Evolutionary conservation across 2,888 invertebrate genomes (phyloP).

Genomic region (Acanthosepion lycidas): DNA sequence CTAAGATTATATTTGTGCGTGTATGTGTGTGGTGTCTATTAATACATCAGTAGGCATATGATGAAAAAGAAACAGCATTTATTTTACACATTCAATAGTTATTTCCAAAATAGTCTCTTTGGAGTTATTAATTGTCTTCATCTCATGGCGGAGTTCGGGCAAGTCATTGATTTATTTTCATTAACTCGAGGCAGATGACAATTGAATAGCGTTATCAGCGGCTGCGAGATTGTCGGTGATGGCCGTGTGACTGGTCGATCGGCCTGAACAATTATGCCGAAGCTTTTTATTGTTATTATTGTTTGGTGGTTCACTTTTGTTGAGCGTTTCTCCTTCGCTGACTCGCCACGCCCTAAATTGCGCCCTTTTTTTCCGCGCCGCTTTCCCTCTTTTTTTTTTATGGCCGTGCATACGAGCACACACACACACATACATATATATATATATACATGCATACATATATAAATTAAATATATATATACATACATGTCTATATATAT

Average conservation of each 20-base stretch:
- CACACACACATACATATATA: neutral
- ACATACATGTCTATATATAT: neutral
- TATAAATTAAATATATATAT: neutral
- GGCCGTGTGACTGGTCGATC: neutral
- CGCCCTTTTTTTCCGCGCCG: neutral
- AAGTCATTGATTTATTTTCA: neutral
- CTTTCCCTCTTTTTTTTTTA: neutral
- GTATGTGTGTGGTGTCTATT: too few species aligned
- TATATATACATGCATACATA: neutral
- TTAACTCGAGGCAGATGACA: neutral
- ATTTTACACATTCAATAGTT: too few species aligned
- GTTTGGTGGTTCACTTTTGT: neutral
- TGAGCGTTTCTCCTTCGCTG: neutral
- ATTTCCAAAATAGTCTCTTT: too few species aligned
- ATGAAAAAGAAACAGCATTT: too few species aligned
- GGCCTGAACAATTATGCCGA: neutral
- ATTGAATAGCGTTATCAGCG: neutral
- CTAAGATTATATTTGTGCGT: too few species aligned
- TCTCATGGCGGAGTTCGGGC: neutral
- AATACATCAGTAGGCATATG: too few species aligned
- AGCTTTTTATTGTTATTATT: neutral
- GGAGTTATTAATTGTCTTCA: neutral
- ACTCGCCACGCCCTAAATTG: neutral
- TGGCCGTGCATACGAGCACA: neutral
- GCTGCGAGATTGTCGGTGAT: neutral